Conservation (phyloP, 1,140 invertebrate genomes). For the Liolophura sinensis region DNA sequence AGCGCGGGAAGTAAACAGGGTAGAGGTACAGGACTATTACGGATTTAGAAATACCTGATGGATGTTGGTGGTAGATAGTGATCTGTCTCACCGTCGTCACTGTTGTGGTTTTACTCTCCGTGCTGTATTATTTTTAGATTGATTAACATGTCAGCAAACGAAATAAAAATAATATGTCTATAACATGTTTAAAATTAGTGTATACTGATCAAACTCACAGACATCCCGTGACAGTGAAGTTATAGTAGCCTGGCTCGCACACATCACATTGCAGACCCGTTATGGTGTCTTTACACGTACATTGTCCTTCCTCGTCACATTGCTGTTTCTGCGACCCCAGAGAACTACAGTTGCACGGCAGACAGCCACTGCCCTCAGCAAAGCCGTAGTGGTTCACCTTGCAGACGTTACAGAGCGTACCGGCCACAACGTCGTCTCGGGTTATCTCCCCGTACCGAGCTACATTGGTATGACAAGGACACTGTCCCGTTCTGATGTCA, state of each 20-base stretch:
- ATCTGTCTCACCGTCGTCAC: no score
- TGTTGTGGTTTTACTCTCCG: no score
- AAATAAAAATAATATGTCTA: no score
- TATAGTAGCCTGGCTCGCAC: constrained; percentile 90
- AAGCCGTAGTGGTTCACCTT: constrained; percentile 6
- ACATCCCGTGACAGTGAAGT: constrained; percentile 83
- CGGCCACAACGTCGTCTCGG: no score
- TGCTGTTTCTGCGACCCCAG: neutral
- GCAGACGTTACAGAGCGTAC: neutral
- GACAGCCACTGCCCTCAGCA: constrained; percentile 1
- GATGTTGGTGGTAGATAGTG: no score
- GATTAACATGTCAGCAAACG: no score
- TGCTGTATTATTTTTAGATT: no score
- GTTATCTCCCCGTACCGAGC: constrained; percentile 47
- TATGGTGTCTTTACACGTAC: constrained; percentile 82
- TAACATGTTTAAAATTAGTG: no score
- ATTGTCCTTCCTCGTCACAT: constrained; percentile 68
- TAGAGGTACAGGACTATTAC: no score
- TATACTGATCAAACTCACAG: constrained; percentile 75
- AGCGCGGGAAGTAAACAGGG: no score
- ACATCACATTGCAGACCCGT: constrained; percentile 79
- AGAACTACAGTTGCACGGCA: neutral
- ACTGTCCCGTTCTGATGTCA: constrained; percentile 85
- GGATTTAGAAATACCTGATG: no score
- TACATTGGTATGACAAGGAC: constrained; percentile 81